Base-by-base conservation (phyloP, 2,113 vertebrate genomes). In the Clarias gariepinus region DNA sequence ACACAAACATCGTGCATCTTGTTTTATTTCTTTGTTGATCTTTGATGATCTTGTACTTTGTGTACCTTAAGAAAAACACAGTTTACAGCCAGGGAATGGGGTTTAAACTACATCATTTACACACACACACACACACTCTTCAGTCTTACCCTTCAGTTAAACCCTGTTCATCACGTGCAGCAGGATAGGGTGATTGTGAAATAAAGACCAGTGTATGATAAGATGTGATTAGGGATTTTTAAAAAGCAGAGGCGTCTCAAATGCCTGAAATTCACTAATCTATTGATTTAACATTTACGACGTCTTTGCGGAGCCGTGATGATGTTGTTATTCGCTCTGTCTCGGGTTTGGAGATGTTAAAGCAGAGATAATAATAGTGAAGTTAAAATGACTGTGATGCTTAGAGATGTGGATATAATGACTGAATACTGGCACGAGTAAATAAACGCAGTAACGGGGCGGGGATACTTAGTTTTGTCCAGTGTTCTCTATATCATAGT, bases 201-300 rank as follows among this genome's bases (percentile, higher is more conserved):
- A 66, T 30, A 81, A 25, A 63, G 33, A 81, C 21, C 25, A 7
- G 33, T 47, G 33, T 4, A 11, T 61, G 55, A n/a, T 63, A 63
- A 41, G 36, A 41, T 23, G 60, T 52, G 61, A 64, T 82, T n/a
- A n/a, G 23, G 61, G 80, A 52, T 66, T 81, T 52, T 25, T 10
- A 23, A 61, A 36, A 81, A 61, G 19, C 61, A 64, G 33, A 61
- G 13, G 57, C 33, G 18, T 82, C 80, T 82, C 21, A 28, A 52
- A 82, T 16, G 61, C 25, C 41, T 64, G 25, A 64, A 82, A 66
- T 47, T 25, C 80, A 64, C 52, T 63, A 63, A 82, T 82, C 60
- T 64, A 82, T 64, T 8, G 6, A 33, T 21, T 58, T 73, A 73
- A 41, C 30, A 23, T 73, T 84, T 36, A 36, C 9, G 25, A 33